Percentiles rank a stretch among this genome's conserved stretches.
Evolutionary conservation across 2,797 vertebrate genomes (phyloP).

Genomic region (Acrossocheilus wenchowensis): DNA sequence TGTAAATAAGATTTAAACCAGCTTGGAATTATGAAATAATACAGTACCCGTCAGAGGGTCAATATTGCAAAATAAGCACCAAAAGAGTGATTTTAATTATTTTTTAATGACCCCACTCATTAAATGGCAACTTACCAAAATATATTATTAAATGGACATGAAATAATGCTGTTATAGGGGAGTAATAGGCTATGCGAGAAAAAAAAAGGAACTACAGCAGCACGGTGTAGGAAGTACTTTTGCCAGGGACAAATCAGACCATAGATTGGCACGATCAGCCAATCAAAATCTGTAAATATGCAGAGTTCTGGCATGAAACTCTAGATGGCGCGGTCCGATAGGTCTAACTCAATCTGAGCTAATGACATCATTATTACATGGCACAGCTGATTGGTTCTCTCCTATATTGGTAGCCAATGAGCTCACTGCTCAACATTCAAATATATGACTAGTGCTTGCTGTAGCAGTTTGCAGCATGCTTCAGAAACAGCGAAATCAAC

Average conservation of each 20-base stretch:
- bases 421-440: no score
- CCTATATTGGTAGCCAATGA: no score
- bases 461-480: no score
- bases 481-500: no score
- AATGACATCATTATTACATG: no score
- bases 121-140: neutral
- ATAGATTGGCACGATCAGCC: neutral
- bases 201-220: neutral
- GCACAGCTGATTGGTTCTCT: no score
- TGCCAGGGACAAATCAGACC: neutral
- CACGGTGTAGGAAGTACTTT: neutral
- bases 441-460: no score
- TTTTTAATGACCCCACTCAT: neutral
- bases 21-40: neutral
- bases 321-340: no score
- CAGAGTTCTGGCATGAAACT: no score
- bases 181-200: neutral
- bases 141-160: neutral
- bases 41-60: neutral
- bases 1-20: conserved; percentile 8
- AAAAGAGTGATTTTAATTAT: neutral
- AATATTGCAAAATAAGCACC: neutral
- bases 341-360: no score
- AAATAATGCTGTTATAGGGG: neutral
- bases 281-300: neutral